phyloP scores from a whole-genome alignment of 2,113 vertebrate genomes.

The Pomatorhinus ruficollis region DNA sequence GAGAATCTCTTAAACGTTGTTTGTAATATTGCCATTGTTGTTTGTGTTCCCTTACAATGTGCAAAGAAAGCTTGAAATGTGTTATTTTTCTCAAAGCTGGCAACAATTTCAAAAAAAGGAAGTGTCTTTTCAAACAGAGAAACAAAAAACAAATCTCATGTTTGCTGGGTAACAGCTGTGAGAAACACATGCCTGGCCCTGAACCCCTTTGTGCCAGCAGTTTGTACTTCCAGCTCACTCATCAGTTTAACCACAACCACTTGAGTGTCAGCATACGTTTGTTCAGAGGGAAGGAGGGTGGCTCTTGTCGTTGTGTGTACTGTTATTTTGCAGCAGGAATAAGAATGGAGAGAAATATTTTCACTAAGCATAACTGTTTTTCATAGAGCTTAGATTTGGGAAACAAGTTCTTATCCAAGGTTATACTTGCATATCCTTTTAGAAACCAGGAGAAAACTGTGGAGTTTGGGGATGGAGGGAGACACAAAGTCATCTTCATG shows the following conservation, averaged over 20 bases:
- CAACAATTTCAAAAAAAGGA: slow-evolving; percentile 3
- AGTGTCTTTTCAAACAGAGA: background rate
- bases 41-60: background rate
- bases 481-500: background rate
- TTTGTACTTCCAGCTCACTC: background rate
- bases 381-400: background rate
- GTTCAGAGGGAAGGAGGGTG: background rate
- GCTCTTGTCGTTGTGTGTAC: background rate
- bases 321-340: background rate
- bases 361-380: background rate
- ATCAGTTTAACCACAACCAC: background rate
- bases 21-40: background rate
- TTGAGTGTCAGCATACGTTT: background rate
- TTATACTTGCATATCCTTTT: background rate
- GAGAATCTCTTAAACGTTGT: background rate
- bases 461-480: background rate
- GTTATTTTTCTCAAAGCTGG: background rate
- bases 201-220: background rate
- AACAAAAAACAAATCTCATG: background rate
- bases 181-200: background rate
- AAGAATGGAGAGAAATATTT: background rate
- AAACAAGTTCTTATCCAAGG: background rate
- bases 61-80: background rate
- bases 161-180: background rate
- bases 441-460: background rate